Conservation (phyloP, 2,113 vertebrate species). For the Calypte anna region DNA sequence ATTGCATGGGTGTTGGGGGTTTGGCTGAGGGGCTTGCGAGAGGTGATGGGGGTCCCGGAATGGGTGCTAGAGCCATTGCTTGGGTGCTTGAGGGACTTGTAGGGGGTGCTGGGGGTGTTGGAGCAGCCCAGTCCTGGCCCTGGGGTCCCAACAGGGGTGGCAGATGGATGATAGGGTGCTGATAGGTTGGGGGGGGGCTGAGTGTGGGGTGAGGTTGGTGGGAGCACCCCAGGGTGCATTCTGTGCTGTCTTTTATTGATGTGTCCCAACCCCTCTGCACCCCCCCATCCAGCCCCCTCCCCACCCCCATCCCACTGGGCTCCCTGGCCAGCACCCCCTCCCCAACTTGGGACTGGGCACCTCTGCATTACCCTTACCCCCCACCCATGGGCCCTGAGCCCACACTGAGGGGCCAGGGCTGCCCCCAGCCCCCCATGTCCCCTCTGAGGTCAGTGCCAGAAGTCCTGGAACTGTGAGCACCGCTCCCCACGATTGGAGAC, state of each 20-base stretch:
- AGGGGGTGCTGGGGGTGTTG: background rate
- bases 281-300: background rate
- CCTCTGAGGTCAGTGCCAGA: accelerated
- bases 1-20: background rate
- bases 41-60: too few relatives aligned
- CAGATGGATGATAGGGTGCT: background rate
- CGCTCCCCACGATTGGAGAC: background rate
- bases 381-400: accelerated
- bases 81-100: background rate
- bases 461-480: background rate
- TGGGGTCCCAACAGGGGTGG: background rate
- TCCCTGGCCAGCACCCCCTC: background rate
- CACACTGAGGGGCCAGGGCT: accelerated
- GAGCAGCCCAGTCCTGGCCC: background rate
- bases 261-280: background rate
- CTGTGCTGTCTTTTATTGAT: accelerated
- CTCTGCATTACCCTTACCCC: background rate
- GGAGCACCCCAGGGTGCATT: background rate
- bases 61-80: background rate
- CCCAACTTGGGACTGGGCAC: background rate
- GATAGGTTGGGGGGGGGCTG: background rate
- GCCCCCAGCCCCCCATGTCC: too few relatives aligned
- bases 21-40: background rate
- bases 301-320: accelerated
- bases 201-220: background rate